phyloP scores from a whole-genome alignment of 2,113 vertebrate genomes.

The Poecile atricapillus region DNA sequence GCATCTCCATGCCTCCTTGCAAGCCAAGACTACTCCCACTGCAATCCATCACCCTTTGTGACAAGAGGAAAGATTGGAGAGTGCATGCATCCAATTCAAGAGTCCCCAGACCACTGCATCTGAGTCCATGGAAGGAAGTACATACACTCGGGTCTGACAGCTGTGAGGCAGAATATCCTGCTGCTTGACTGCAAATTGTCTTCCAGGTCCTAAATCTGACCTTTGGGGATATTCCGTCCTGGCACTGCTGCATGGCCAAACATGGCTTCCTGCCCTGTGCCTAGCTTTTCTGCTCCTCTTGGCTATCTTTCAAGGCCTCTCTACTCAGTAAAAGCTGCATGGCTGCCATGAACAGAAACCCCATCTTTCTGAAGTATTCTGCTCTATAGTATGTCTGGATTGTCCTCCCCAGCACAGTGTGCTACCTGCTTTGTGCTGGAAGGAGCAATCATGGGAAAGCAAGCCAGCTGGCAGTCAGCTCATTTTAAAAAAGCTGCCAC shows the following conservation, averaged over 20 bases:
- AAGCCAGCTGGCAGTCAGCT: neutral
- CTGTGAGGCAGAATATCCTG: neutral
- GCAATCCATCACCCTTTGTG: neutral
- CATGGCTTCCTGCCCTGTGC: neutral
- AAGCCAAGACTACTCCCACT: neutral
- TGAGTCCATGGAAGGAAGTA: neutral
- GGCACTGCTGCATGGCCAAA: neutral
- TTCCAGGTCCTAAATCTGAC: neutral
- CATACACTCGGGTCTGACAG: conserved; percentile 8
- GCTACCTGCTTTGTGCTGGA: neutral
- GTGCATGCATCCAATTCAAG: neutral
- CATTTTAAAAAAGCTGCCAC: neutral
- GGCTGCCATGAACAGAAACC: neutral
- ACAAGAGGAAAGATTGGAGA: neutral
- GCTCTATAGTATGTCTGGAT: neutral
- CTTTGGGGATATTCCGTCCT: neutral
- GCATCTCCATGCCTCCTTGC: neutral
- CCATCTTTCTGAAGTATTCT: neutral
- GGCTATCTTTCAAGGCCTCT: neutral
- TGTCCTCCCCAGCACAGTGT: neutral
- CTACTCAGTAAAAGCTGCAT: neutral
- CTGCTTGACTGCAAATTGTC: neutral
- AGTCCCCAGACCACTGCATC: neutral
- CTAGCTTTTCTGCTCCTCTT: neutral
- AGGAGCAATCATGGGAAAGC: neutral